Evolutionary conservation across 2,797 vertebrate genomes (phyloP), one percentile per base, ranked within the genome.

Genomic region (Meda fulgida): DNA sequence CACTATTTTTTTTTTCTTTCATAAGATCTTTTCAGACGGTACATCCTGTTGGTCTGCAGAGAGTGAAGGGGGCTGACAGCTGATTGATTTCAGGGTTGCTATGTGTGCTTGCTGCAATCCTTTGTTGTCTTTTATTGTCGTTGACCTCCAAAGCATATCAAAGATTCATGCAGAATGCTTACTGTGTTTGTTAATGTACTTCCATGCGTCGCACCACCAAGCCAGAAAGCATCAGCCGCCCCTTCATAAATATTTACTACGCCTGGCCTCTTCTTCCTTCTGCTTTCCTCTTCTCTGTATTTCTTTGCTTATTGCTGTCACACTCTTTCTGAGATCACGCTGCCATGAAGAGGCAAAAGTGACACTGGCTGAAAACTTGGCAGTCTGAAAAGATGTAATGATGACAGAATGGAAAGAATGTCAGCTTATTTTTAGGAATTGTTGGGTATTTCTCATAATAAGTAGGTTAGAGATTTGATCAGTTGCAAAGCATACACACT

Each of bases 61-160:
- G 81, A 40, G 7, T 81, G 69, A 80, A 53, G 29, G 89, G 84
- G 85, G 80, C 87, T 89, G 87, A 92, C 88, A 81, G 88, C 86
- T 93, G 93, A 95, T 94, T 93, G 93, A 94, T 94, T 92, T 89
- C 78, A 60, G 81, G 85, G 86, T n/a, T 92, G 36, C 87, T 88
- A 86, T 85, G 88, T 80, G 66, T 84, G 51, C 51, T 87, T 83
- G 75, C 83, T 90, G 86, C 87, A 83, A 87, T 85, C 89, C 82
- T 88, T 91, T 91, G 92, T 93, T 93, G 88, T 93, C 88, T 94
- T 91, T 90, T 88, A 88, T 92, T 93, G 92, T 92, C 85, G 90
- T 90, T 86, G 85, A 87, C 90, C 90, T 89, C 86, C 84, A 79
- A 48, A 90, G 90, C 90, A 92, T 89, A 95, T 94, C 90, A 94